phyloP scores from a whole-genome alignment of 2,888 invertebrate genomes.

The Andrena marginata region DNA sequence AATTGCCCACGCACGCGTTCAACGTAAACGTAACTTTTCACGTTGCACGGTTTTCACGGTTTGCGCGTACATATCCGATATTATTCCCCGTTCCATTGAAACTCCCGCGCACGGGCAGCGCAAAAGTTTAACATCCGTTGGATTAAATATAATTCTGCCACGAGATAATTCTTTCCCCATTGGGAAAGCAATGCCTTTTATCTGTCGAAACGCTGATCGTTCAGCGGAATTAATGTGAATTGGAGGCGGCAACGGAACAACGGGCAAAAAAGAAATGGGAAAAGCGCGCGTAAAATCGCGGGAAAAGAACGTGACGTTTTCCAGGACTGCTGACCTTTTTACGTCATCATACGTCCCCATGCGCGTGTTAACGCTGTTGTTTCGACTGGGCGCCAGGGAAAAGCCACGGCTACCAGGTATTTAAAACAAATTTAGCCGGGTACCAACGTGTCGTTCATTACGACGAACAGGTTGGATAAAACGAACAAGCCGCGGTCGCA shows the following conservation, averaged over 20 bases:
- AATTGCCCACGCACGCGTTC: not conserved
- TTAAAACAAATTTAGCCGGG: constrained; percentile 71
- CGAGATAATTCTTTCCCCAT: not conserved
- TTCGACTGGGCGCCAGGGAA: constrained; percentile 40
- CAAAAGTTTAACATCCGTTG: not conserved
- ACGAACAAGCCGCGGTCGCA: constrained; percentile 62
- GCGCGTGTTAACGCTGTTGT: constrained; percentile 58
- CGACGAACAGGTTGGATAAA: constrained; percentile 57
- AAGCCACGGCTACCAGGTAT: constrained; percentile 64
- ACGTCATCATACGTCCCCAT: constrained; percentile 23
- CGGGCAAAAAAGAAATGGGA: not conserved
- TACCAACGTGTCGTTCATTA: constrained; percentile 63
- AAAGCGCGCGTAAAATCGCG: constrained; percentile 15
- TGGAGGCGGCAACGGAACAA: not conserved
- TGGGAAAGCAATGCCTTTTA: not conserved
- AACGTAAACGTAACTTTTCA: not conserved
- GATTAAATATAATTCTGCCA: not conserved
- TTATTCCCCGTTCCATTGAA: not conserved
- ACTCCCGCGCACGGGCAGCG: not conserved
- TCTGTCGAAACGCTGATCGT: not conserved
- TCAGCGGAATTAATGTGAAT: constrained; percentile 14
- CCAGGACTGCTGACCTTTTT: constrained; percentile 43
- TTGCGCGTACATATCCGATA: not conserved
- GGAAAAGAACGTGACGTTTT: constrained; percentile 23
- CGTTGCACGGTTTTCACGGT: not conserved